Evolutionary conservation across 2,888 invertebrate genomes (phyloP), one percentile per base, ranked within the genome.

Genomic region (Synergus gifuensis): DNA sequence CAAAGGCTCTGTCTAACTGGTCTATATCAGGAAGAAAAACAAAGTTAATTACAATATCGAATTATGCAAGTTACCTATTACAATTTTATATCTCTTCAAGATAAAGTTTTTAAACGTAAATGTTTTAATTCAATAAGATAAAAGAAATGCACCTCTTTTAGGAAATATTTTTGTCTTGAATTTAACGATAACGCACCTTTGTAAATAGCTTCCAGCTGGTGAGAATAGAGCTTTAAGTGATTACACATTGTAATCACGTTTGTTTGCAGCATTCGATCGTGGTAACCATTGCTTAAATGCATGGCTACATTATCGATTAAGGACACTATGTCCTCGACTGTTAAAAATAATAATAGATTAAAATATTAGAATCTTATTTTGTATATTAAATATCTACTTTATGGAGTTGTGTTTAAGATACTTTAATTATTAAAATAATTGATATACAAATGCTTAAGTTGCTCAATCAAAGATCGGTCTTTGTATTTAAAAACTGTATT

Each of bases 281-380:
- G 95, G 90, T 95, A 95, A 85, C 96, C 96, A 89, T 96, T 96
- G 91, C 95, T 95, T 91, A 97, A 94, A 89, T 96, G 94, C 88
- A 95, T 94, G 80, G 96, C 96, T 86, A 97, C 96, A 91, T 95
- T 96, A 93, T 97, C 97, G 88, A 96, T 96, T 90, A 97, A 94
- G 91, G 95, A 95, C 92, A 97, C 96, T 85, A 97, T 94, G 92
- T 96, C 96, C 93, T 97, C 96, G 89, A 89, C 92, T 91, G 80
- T 42, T 78, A 77, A 66, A 67, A 62, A 54, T 82, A 49, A 63
- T 42, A 54, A 73, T 49, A 66, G 58, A 63, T 46, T 49, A 60
- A 77, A 76, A 22, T 22, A 60, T 22, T 60, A 60, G 9, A 9
- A 54, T n/a, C 8, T 54, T 54, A 54, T n/a, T 54, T 16, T 28